Base-by-base conservation (phyloP, 2,797 vertebrate genomes). In the Melanogrammus aeglefinus region DNA sequence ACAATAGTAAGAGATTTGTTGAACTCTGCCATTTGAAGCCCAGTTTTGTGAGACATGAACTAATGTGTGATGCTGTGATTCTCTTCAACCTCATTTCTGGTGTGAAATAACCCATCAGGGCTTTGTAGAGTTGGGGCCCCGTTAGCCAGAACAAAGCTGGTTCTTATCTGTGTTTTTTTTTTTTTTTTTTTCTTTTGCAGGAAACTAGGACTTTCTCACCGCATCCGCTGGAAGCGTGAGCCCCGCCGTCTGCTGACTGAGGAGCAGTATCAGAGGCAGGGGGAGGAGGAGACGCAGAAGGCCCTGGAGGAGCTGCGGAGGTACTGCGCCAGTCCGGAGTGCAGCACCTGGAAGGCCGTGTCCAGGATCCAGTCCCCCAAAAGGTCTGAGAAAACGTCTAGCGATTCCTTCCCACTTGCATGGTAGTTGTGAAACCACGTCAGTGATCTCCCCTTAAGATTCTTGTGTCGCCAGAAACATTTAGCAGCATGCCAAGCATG, bases 301-400 rank as follows among this genome's bases (percentile, higher is more conserved):
- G 96, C 97, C 63, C 93, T 99, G 31, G 95, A 96, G 1, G 94
- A 97, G 31, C 93, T 99, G 75, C 93, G 96, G 39, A 92, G 88
- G 72, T 90, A 90, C 88, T 99, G 98, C 85, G 88, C 77, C 81
- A 99, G 98, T 90, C 97, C 97, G 0, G 95, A 97, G 2, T 96
- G 95, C 91, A 95, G 94, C 66, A 92, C 96, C 0, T 99, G 98
- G 98, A 96, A 90, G 76, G 75, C 92, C 0, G 91, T 99, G 72
- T 96, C 97, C 83, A 95, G 96, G 82, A 94, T 99, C 63, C 95
- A 96, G 85, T 96, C 96, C 44, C 98, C 98, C 0, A 97, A 97
- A 90, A 96, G 98, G 98, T 99, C 21, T 72, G 29, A 72, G n/a
- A 27, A 27, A 69, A 27, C 63, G 4, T 24, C 16, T 2, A 13